Base-by-base conservation (phyloP, 2,797 vertebrate species). In the Lacerta viridis region DNA sequence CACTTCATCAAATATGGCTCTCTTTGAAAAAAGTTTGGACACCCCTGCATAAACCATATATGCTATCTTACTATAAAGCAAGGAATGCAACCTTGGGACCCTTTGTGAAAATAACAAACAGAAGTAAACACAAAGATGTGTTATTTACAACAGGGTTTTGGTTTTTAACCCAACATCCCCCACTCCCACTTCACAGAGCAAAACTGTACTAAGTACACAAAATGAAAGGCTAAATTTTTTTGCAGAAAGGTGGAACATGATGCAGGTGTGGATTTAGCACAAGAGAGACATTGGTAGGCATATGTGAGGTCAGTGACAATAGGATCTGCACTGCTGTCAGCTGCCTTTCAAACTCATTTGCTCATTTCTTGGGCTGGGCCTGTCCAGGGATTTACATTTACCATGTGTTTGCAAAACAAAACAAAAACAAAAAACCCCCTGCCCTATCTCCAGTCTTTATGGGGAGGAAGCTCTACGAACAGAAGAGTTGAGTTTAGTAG, bases 201-300 rank as follows among this genome's bases (percentile, higher is more conserved):
- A 80, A 88, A 80, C 64, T 80, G 72, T 11, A 79, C 64, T 61
- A 64, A 61, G 50, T 59, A 69, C 66, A 72, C 77, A 29, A 36
- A 66, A 33, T 64, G 5, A 88, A 74, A 80, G 59, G 25, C 33
- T 64, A 20, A 64, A 74, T 36, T 5, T 80, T 80, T 85, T 29
- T 46, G 59, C 20, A 33, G 50, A 55, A 64, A 61, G 43, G 68
- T 1, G 50, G 80, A 66, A 64, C 68, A 20, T 36, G 83, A 25
- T 20, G 4, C 69, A 68, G 3, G 39, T 23, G 61, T 9, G 13
- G 55, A 89, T 69, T 33, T 27, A 41, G 78, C 25, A 76, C 13
- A 55, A 71, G 50, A 33, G 39, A 23, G 17, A 23, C 55, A 41
- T 36, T 71, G 36, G 15, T 8, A 66, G 61, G 43, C 23, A 59